These are phyloP conservation scores for Chelon labrosus DNA, from an alignment of 2,797 vertebrate species.

Conservation along the genomic window DNA sequence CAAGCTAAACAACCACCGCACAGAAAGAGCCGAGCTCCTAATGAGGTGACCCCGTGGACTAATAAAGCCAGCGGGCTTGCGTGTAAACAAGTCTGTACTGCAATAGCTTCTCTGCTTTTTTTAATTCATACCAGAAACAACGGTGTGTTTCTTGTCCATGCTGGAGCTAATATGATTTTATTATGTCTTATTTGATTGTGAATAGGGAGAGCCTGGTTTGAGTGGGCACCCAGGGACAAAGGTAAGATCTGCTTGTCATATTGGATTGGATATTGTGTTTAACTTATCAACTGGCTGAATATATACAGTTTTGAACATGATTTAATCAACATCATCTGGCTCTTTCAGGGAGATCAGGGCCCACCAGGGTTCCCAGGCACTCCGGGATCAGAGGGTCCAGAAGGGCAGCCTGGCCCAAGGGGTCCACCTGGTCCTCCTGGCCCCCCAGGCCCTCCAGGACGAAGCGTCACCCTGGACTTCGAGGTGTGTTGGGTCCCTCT, in stretches of 20 bases:
- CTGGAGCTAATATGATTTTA: slow-evolving; percentile 11
- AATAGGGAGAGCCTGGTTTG: slow-evolving; percentile 89
- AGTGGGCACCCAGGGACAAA: slow-evolving; percentile 87
- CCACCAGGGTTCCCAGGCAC: slow-evolving; percentile 87
- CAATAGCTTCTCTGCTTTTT: slow-evolving; percentile 16
- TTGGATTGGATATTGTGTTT: background rate
- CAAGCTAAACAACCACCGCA: slow-evolving; percentile 28
- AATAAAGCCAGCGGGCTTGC: slow-evolving; percentile 40
- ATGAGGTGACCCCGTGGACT: slow-evolving; percentile 54
- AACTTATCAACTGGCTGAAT: background rate
- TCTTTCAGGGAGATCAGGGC: slow-evolving; percentile 89
- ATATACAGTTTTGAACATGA: too few relatives aligned
- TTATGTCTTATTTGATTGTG: slow-evolving; percentile 35
- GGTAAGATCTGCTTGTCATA: slow-evolving; percentile 76
- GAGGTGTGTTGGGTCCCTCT: slow-evolving; percentile 87
- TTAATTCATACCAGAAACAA: slow-evolving; percentile 4
- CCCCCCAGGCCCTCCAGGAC: slow-evolving; percentile 82
- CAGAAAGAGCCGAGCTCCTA: slow-evolving; percentile 43
- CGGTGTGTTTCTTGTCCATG: background rate
- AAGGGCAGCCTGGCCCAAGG: slow-evolving; percentile 86
- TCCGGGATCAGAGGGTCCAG: slow-evolving; percentile 83
- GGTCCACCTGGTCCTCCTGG: slow-evolving; percentile 90
- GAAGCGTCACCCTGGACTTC: slow-evolving; percentile 75
- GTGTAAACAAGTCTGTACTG: slow-evolving; percentile 47
- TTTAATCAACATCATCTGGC: background rate